Evolutionary conservation across 2,888 invertebrate genomes (phyloP).

Genomic region (Erpobdella octoculata): DNA sequence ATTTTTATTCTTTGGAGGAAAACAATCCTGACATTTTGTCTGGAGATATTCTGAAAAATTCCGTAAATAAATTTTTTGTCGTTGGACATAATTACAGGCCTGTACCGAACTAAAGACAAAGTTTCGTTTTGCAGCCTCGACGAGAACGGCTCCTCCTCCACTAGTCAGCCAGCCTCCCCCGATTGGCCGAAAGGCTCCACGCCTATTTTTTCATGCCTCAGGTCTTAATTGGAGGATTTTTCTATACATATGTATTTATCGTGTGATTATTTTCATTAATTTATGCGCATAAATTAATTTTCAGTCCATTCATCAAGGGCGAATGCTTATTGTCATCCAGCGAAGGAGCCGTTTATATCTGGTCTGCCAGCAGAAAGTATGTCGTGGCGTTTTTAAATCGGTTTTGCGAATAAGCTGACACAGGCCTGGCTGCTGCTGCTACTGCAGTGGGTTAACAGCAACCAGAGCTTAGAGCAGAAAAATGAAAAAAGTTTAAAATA

Average conservation of each 20-base stretch:
- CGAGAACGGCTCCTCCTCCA: background rate
- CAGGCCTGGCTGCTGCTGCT: too few relatives aligned
- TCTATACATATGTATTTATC: background rate
- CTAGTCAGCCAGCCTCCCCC: background rate
- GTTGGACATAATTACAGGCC: background rate
- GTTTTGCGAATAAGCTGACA: too few relatives aligned
- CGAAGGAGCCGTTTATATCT: constrained; percentile 13
- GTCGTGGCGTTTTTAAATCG: background rate
- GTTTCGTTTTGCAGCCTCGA: background rate
- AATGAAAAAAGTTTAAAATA: too few relatives aligned
- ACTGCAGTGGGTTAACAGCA: too few relatives aligned
- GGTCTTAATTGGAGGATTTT: background rate
- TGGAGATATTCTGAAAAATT: too few relatives aligned
- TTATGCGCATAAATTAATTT: background rate
- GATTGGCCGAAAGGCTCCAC: background rate
- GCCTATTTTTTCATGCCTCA: too few relatives aligned
- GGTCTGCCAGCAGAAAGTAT: background rate
- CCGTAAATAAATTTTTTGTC: too few relatives aligned
- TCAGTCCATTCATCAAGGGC: background rate
- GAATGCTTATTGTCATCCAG: background rate
- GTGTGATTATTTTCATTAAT: background rate
- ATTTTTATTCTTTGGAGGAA: too few relatives aligned
- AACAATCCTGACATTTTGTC: too few relatives aligned
- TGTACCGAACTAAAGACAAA: background rate
- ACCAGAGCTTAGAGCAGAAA: too few relatives aligned